Evolutionary conservation across 2,797 vertebrate genomes (phyloP).

Genomic region (Ceryle rudis): DNA sequence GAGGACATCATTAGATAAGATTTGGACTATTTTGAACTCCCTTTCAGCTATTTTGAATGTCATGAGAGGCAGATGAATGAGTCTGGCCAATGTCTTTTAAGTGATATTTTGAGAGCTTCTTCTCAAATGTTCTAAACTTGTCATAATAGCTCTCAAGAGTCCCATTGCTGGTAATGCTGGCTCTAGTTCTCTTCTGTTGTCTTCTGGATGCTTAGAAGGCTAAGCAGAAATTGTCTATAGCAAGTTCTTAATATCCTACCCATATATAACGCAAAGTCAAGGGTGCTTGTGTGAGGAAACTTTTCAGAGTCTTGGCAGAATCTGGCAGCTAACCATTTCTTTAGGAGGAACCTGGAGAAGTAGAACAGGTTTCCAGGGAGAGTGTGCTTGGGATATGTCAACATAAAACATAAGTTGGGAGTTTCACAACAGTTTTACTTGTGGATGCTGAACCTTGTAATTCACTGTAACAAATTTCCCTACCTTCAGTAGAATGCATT

Average conservation of each 20-base stretch:
- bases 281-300: neutral
- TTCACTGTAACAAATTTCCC: neutral
- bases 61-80: neutral
- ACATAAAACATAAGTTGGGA: neutral
- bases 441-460: neutral
- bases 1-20: neutral
- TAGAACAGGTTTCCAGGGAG: neutral
- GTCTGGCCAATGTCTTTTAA: neutral
- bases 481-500: neutral
- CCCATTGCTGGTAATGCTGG: neutral
- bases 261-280: neutral
- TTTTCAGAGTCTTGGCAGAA: neutral
- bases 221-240: neutral
- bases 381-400: neutral
- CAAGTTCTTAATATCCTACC: neutral
- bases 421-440: neutral
- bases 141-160: neutral
- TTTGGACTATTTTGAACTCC: neutral
- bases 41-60: neutral
- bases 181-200: neutral
- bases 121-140: neutral
- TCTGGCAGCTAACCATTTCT: neutral
- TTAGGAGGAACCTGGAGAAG: neutral
- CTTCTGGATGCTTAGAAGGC: neutral
- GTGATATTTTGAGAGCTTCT: neutral